Evolutionary conservation across 2,888 invertebrate genomes (phyloP).

Genomic region (Trileptium ribeirensis): DNA sequence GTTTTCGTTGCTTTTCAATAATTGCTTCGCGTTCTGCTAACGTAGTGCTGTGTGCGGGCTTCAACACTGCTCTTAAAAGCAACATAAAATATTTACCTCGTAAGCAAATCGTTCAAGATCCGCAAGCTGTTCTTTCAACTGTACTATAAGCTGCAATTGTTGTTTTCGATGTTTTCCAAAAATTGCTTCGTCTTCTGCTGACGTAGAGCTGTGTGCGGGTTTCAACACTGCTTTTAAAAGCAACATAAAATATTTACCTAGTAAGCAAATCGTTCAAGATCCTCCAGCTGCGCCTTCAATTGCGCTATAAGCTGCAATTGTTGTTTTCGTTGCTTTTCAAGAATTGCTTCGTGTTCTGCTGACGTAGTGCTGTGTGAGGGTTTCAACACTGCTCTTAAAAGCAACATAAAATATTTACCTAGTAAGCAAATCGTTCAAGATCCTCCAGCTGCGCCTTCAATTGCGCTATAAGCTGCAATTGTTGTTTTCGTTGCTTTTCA

Average conservation of each 20-base stretch:
- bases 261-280: constrained; percentile 82
- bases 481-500: constrained; percentile 62
- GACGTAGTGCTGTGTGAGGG: too few species aligned
- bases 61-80: too few species aligned
- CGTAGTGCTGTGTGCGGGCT: too few species aligned
- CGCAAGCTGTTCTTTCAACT: constrained; percentile 79
- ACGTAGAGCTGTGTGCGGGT: too few species aligned
- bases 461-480: constrained; percentile 74
- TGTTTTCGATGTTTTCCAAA: constrained; percentile 60
- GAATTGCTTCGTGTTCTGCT: constrained; percentile 26
- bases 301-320: constrained; percentile 76
- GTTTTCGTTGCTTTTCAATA: constrained; percentile 59
- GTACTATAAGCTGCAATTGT: constrained; percentile 73
- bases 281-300: constrained; percentile 80
- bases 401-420: too few species aligned
- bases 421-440: constrained; percentile 81
- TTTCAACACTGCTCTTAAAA: too few species aligned
- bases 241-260: too few species aligned
- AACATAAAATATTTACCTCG: too few species aligned
- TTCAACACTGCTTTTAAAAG: too few species aligned
- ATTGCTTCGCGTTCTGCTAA: constrained; percentile 27
- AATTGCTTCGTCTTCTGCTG: constrained; percentile 25
- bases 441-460: constrained; percentile 85
- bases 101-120: constrained; percentile 87
- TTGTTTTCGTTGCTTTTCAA: constrained; percentile 60